Evolutionary conservation across 1,140 invertebrate genomes (phyloP).

Genomic region (Cyrtorhinus lividipennis): DNA sequence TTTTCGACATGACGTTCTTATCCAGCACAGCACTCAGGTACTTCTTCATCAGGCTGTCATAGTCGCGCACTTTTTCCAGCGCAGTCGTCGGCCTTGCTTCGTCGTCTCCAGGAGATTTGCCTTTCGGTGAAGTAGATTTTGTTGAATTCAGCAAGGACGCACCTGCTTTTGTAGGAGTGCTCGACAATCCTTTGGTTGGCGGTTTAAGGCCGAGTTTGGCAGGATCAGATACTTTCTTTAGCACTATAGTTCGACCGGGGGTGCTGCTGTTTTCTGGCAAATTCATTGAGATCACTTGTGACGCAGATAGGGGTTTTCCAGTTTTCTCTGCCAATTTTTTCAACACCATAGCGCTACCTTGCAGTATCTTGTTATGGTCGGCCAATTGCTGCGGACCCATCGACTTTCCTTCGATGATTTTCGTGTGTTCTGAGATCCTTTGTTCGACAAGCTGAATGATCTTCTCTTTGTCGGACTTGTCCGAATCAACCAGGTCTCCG

Average conservation of each 20-base stretch:
- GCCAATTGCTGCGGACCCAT: neutral
- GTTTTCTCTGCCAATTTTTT: neutral
- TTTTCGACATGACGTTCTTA: conserved; percentile 5
- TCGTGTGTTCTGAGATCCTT: conserved; percentile 8
- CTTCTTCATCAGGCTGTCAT: neutral
- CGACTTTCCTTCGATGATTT: conserved; percentile 4
- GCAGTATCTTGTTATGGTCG: conserved; percentile 5
- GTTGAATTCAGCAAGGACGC: neutral
- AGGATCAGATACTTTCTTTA: neutral
- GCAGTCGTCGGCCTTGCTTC: neutral
- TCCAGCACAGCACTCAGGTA: neutral
- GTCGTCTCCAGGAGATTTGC: neutral
- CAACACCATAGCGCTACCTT: neutral
- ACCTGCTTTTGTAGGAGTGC: neutral
- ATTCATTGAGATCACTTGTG: neutral
- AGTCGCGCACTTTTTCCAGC: neutral
- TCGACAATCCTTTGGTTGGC: neutral
- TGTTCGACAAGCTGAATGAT: conserved; percentile 6
- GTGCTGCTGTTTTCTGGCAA: neutral
- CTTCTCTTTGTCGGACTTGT: conserved; percentile 1
- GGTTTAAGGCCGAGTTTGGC: neutral
- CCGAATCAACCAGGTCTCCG: neutral
- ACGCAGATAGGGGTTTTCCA: neutral
- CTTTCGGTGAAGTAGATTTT: neutral
- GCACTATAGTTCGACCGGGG: neutral